Evolutionary conservation across 2,888 invertebrate genomes (phyloP).

Genomic region (Aproaerema taeniolella): DNA sequence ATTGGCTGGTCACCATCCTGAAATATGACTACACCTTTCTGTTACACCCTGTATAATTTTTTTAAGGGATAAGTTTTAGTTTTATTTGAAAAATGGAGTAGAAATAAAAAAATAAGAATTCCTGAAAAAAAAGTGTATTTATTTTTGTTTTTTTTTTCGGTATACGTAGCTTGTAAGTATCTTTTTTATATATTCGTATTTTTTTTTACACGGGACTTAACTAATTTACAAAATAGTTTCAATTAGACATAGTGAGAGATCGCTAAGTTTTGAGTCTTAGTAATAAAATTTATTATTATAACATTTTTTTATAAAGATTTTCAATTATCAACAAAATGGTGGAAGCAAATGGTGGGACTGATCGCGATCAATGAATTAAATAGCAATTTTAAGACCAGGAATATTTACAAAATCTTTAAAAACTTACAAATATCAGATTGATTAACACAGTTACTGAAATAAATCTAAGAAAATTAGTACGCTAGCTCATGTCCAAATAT

Average conservation of each 20-base stretch:
- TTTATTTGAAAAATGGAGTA: not conserved
- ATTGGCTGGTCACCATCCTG: too few relatives aligned
- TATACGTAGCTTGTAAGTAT: too few relatives aligned
- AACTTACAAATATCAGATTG: slow-evolving; percentile 3
- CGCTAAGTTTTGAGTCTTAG: too few relatives aligned
- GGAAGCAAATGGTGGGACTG: slow-evolving; percentile 6
- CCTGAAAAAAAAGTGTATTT: slow-evolving; percentile 57
- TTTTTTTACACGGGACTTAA: slow-evolving; percentile 12
- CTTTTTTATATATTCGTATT: slow-evolving; percentile 23
- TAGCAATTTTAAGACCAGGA: slow-evolving; percentile 5
- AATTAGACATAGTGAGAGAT: not conserved
- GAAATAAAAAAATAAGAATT: slow-evolving; percentile 24
- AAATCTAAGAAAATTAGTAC: too few relatives aligned
- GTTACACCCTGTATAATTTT: not conserved
- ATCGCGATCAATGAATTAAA: not conserved
- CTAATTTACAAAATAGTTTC: not conserved
- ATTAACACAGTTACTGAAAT: slow-evolving; percentile 7
- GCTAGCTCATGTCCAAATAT: too few relatives aligned
- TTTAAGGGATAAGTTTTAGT: not conserved
- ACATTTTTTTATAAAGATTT: slow-evolving; percentile 6
- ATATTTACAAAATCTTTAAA: slow-evolving; percentile 5
- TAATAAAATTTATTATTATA: too few relatives aligned
- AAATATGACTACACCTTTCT: too few relatives aligned
- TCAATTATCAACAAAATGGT: slow-evolving; percentile 6
- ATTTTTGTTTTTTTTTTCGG: slow-evolving; percentile 34